Evolutionary conservation across 64 coral and sea anemone species (phyloP), one percentile per base, ranked within the genome.

Genomic region (Actinia equina): DNA sequence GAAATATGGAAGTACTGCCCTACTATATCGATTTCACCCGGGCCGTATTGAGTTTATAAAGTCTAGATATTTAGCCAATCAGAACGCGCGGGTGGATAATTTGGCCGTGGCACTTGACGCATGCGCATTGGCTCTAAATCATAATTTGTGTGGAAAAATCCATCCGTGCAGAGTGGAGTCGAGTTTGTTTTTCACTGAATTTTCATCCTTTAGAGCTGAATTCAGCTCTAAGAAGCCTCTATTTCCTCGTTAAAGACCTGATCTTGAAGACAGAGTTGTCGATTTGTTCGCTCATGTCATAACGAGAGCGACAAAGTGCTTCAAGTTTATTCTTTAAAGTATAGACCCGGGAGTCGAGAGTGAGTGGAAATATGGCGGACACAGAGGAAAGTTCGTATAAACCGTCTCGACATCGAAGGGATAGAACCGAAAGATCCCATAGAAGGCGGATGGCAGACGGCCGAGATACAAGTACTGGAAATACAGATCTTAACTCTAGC

Each of bases 81-180:
- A 93, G 69, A 55, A 81, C 59, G 57, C 85, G 89, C 91, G 88
- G 88, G 85, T 90, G 88, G 88, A 96, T 87, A 89, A 59, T 58
- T 65, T 84, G 85, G 79, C 89, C 79, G 19, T 67, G 57, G 64
- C 85, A 43, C 83, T 88, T 27, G 71, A 85, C 91, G 94, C 94
- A 96, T 96, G 94, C 82, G 85, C 81, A 18, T n/a, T 96, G 62
- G 49, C 17, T 26, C 41, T 46, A 12, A 84, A 90, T 90, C 71
- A 90, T 84, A 93, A 96, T 93, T 95, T 93, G 78, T 96, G 87
- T 89, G 91, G 89, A 96, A 93, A 83, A 84, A 71, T 85, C 64
- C 69, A 80, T 92, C 67, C 67, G 87, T 83, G 85, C 74, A 74
- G 80, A 59, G 84, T 83, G 74, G 44, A 93, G 54, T 55, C 69